Percentiles rank a stretch among this genome's conserved stretches.
Conservation (phyloP, 2,113 vertebrate genomes). For the Erythrocebus patas region DNA sequence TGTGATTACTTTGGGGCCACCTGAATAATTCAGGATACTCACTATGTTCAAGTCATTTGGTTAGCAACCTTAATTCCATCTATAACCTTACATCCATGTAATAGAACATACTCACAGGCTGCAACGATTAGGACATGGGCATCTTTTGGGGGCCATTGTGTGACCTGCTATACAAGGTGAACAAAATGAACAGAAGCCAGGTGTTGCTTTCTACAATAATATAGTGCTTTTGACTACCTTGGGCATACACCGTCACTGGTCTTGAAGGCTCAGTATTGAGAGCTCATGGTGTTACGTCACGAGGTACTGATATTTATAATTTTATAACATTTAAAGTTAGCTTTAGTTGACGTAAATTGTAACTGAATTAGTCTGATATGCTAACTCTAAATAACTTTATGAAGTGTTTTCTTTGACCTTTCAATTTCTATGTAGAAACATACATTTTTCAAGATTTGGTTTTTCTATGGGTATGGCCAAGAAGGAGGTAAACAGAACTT, state of each 20-base stretch:
- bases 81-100: neutral
- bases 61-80: neutral
- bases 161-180: neutral
- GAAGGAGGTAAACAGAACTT: neutral
- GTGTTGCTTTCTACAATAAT: neutral
- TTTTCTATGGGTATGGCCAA: neutral
- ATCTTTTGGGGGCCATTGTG: neutral
- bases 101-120: neutral
- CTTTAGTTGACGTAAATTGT: neutral
- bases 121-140: too few species aligned
- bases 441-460: neutral
- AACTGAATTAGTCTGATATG: neutral
- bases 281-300: neutral
- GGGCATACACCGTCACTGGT: neutral
- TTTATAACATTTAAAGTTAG: neutral
- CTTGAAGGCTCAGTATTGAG: neutral
- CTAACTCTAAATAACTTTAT: neutral
- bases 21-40: neutral
- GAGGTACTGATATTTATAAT: neutral
- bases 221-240: neutral
- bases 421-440: neutral
- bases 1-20: neutral
- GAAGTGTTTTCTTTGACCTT: neutral
- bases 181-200: neutral
- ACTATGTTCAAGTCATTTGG: neutral